Evolutionary conservation across 1,140 invertebrate genomes (phyloP).

Genomic region (Eupristina koningsbergeri): DNA sequence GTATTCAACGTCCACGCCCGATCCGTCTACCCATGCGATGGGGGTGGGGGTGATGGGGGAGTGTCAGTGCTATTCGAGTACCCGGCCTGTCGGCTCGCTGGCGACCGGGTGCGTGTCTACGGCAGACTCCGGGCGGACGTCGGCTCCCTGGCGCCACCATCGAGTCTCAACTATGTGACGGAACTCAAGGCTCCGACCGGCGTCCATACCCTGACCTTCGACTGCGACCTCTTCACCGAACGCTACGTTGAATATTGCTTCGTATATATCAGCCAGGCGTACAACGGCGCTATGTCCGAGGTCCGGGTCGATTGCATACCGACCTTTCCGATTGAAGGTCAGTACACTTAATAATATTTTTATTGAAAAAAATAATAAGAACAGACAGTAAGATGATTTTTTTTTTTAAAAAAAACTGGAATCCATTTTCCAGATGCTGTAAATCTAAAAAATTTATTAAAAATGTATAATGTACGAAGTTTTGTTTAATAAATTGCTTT

Average conservation of each 20-base stretch:
- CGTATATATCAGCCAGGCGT: conserved; percentile 86
- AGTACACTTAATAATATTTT: conserved; percentile 51
- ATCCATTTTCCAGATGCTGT: too few relatives aligned
- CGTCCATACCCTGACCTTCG: conserved; percentile 82
- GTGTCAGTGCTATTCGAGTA: conserved; percentile 86
- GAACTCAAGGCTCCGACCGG: conserved; percentile 77
- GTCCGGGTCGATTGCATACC: conserved; percentile 87
- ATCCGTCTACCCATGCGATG: conserved; percentile 85
- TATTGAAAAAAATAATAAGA: too few relatives aligned
- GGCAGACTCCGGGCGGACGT: conserved; percentile 80
- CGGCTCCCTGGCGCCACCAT: conserved; percentile 75
- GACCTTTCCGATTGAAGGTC: conserved; percentile 84
- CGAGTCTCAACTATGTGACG: conserved; percentile 68
- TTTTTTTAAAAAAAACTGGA: too few relatives aligned
- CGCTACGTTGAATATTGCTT: conserved; percentile 89
- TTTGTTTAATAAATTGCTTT: too few relatives aligned
- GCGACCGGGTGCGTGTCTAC: conserved; percentile 83
- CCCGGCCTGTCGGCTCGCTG: conserved; percentile 83
- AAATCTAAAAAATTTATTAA: too few relatives aligned
- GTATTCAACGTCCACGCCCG: conserved; percentile 86
- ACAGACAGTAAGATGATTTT: too few relatives aligned
- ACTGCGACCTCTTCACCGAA: conserved; percentile 87
- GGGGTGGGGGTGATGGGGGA: conserved; percentile 76
- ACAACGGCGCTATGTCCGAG: conserved; percentile 85
- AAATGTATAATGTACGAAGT: too few relatives aligned